Percentiles rank a stretch among this genome's conserved stretches.
Evolutionary conservation across 1,140 invertebrate species (phyloP).

Genomic region (Dufourea novaeangliae): DNA sequence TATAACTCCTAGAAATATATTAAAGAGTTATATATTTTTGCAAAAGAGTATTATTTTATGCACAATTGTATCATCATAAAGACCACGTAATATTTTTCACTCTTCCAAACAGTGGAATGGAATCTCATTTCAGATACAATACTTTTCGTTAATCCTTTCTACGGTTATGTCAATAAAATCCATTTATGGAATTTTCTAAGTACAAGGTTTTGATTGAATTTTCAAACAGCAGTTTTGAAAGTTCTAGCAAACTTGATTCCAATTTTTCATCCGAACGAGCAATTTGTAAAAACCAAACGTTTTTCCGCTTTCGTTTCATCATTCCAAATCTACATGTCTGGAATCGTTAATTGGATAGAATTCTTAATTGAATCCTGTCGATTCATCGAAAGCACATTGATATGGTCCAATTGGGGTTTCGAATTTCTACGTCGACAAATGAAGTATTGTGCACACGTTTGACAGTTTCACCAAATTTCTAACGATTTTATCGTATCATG

Average conservation of each 20-base stretch:
- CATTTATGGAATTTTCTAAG: no score
- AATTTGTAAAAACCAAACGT: not conserved
- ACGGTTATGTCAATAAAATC: no score
- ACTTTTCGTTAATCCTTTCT: no score
- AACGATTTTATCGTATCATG: not conserved
- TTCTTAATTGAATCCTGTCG: constrained; percentile 61
- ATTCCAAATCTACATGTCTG: constrained; percentile 25
- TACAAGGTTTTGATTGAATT: no score
- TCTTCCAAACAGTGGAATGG: no score
- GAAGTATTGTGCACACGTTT: not conserved
- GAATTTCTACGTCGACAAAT: not conserved
- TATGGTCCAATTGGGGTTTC: not conserved
- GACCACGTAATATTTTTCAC: no score
- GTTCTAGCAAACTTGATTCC: not conserved
- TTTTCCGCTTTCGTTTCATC: constrained; percentile 6
- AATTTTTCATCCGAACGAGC: not conserved
- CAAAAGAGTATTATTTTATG: no score
- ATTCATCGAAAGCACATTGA: constrained; percentile 9
- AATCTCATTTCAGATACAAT: no score
- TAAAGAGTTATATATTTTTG: no score
- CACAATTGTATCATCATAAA: no score
- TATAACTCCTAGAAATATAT: no score
- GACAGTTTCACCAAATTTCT: constrained; percentile 20
- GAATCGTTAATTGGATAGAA: constrained; percentile 55
- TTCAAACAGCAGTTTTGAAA: no score